Evolutionary conservation across 2,797 vertebrate species (phyloP).

Genomic region (Ispidina picta): DNA sequence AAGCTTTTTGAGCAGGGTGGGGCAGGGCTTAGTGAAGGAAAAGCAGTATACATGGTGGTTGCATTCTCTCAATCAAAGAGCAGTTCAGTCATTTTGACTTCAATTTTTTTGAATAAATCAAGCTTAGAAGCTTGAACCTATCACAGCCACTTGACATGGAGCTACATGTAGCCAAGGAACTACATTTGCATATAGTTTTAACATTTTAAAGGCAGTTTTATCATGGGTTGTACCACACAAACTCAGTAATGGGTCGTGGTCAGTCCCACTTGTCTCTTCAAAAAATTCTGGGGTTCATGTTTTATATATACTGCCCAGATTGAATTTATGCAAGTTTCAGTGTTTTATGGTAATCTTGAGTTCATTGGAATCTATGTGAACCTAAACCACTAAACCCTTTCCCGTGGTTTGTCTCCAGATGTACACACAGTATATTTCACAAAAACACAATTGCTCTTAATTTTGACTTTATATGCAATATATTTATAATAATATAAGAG

Average conservation of each 20-base stretch:
- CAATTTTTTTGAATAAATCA: neutral
- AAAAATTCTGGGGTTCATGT: neutral
- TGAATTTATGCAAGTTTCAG: slow-evolving; percentile 19
- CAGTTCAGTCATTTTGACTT: neutral
- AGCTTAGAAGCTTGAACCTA: neutral
- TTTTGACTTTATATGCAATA: slow-evolving; percentile 49
- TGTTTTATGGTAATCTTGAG: slow-evolving; percentile 12
- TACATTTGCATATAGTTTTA: neutral
- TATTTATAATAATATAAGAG: slow-evolving; percentile 41
- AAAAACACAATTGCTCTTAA: slow-evolving; percentile 56
- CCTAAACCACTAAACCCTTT: slow-evolving; percentile 22
- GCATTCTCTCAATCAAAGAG: neutral
- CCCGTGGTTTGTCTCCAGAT: slow-evolving; percentile 56
- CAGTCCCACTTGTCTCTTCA: neutral
- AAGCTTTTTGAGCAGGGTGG: neutral
- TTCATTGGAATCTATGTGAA: slow-evolving; percentile 14
- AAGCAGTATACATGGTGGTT: neutral
- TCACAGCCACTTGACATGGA: neutral
- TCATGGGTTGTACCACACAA: neutral
- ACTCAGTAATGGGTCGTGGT: neutral
- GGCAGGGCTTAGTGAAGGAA: neutral
- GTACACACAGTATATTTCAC: slow-evolving; percentile 8
- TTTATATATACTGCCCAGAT: neutral
- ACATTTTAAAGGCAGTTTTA: neutral
- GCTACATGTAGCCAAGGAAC: neutral